Evolutionary conservation across 2,113 vertebrate species (phyloP).

Genomic region (Clinocottus analis): DNA sequence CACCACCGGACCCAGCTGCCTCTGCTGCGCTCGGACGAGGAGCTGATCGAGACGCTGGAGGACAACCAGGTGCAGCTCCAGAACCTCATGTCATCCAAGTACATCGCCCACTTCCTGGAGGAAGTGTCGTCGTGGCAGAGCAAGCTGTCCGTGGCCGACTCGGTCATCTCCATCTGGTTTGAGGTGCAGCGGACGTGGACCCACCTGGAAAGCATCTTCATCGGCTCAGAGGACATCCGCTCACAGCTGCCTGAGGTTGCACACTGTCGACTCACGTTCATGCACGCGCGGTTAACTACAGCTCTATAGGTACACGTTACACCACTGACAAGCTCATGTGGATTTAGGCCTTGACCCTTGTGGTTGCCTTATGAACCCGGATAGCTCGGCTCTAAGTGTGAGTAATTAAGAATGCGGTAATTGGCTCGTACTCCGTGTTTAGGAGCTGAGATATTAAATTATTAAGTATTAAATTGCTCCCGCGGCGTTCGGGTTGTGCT

Average conservation of each 20-base stretch:
- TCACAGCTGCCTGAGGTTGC: conserved; percentile 92
- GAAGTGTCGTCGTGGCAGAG: conserved; percentile 93
- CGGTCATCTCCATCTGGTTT: conserved; percentile 91
- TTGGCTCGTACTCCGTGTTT: conserved; percentile 42
- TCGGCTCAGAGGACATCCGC: conserved; percentile 94
- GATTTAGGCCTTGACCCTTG: conserved; percentile 20
- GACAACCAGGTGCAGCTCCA: conserved; percentile 98
- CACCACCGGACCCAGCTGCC: conserved; percentile 85
- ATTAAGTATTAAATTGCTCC: conserved; percentile 66
- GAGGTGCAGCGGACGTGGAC: conserved; percentile 94
- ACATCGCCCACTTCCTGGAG: conserved; percentile 91
- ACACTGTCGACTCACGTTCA: background rate
- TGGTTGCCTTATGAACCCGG: conserved; percentile 26
- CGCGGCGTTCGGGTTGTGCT: conserved; percentile 34
- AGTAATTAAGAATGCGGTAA: conserved; percentile 57
- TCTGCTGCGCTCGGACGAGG: conserved; percentile 87
- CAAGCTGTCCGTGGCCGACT: conserved; percentile 87
- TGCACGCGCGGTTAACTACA: background rate
- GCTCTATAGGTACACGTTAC: conserved; percentile 6
- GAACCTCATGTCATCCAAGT: conserved; percentile 92
- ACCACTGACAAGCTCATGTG: conserved; percentile 4
- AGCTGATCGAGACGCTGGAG: conserved; percentile 92
- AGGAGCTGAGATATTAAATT: conserved; percentile 55
- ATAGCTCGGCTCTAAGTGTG: conserved; percentile 26
- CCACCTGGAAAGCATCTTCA: conserved; percentile 96